Percentiles rank a stretch among this genome's conserved stretches.
Evolutionary conservation across 2,797 vertebrate species (phyloP).

Genomic region (Anas flavirostris): DNA sequence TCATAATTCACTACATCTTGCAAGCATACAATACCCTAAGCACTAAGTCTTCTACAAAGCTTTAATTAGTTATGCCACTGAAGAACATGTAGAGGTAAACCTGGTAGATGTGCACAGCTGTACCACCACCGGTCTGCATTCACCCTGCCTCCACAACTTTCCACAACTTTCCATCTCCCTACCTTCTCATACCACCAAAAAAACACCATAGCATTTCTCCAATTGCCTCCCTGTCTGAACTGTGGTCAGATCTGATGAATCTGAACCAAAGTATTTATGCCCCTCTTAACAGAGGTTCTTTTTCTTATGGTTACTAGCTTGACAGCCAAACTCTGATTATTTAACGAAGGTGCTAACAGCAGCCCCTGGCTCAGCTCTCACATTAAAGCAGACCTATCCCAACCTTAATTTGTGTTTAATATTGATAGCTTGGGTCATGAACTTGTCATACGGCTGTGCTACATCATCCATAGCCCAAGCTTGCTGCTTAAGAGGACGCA

Average conservation of each 20-base stretch:
- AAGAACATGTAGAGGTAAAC: too few relatives aligned
- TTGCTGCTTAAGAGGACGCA: constrained; percentile 81
- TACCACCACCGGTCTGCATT: not conserved
- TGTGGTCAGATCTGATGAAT: not conserved
- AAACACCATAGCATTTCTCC: not conserved
- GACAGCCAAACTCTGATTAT: not conserved
- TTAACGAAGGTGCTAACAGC: not conserved
- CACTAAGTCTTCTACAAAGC: not conserved
- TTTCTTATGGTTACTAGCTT: not conserved
- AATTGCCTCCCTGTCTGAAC: not conserved
- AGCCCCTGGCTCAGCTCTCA: not conserved
- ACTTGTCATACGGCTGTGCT: constrained; percentile 92
- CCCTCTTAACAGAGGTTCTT: not conserved
- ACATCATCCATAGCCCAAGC: constrained; percentile 95
- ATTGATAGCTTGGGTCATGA: constrained; percentile 77
- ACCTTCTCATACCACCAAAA: not conserved
- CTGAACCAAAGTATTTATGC: not conserved
- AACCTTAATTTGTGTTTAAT: not conserved
- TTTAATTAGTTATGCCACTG: not conserved
- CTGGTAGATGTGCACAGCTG: not conserved
- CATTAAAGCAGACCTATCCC: not conserved
- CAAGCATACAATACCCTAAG: not conserved
- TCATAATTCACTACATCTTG: not conserved
- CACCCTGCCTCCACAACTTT: not conserved
- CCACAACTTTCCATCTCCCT: not conserved